A percentile compares a stretch with the other conserved stretches of the same genome.
Evolutionary conservation across 2,888 invertebrate genomes (phyloP).

Genomic region (Napeogenes sylphis): DNA sequence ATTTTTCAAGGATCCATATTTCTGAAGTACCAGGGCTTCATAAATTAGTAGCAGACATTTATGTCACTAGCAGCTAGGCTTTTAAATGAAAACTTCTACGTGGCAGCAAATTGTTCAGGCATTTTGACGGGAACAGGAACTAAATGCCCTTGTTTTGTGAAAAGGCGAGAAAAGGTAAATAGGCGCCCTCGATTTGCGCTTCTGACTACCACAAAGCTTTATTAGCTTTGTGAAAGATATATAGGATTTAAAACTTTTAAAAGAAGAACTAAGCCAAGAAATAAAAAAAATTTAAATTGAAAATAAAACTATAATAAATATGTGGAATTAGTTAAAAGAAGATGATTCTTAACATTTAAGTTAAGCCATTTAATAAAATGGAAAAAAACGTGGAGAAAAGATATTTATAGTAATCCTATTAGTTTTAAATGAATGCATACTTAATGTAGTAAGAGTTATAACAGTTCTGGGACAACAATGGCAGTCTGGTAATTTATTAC

Average conservation of each 20-base stretch:
- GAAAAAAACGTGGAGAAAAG: no score
- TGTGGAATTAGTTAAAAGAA: no score
- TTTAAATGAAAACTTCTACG: not conserved
- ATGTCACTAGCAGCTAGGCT: not conserved
- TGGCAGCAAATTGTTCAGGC: not conserved
- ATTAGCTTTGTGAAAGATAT: not conserved
- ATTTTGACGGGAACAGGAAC: not conserved
- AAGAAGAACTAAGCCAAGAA: no score
- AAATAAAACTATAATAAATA: no score
- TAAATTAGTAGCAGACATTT: not conserved
- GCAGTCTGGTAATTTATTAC: not conserved
- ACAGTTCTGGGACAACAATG: not conserved
- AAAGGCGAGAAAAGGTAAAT: not conserved
- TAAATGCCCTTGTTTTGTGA: not conserved
- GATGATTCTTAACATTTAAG: no score
- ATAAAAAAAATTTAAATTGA: no score
- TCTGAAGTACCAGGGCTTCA: not conserved
- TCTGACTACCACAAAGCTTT: not conserved
- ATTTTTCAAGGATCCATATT: not conserved
- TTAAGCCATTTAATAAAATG: no score
- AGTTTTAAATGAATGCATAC: no score
- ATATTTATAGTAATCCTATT: no score
- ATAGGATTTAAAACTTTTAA: not conserved
- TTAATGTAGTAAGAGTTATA: not conserved
- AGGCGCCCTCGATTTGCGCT: not conserved